Base-by-base conservation (phyloP, 2,113 vertebrate species). In the Noturus placidus region DNA sequence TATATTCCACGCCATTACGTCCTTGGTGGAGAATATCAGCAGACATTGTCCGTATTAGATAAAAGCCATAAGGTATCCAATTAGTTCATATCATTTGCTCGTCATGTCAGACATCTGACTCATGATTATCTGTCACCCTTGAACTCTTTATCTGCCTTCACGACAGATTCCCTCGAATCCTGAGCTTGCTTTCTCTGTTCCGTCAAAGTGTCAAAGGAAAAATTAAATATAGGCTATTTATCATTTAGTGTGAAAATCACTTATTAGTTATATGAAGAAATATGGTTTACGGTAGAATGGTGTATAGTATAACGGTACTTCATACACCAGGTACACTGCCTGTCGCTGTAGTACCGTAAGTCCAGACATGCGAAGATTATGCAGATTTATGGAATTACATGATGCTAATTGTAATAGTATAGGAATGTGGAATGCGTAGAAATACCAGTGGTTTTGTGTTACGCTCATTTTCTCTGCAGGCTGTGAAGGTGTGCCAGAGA, bases 401-500 rank as follows among this genome's bases (percentile, higher is more conserved):
- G 14, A n/a, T 54, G 15, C 50, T 78, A 78, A 30, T 15, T 78
- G 15, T 27, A 54, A 11, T 42, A 74, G 17, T 70, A 27, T 2
- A 50, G 20, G 25, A 30, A n/a, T 8, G 1, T 19, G 2, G 14
- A 79, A 54, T 19, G 76, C 30, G 50, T 30, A 30, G 76, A 19
- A 79, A 79, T 30, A 19, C n/a, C 50, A 56, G 27, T 72, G 63
- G 27, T 46, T 52, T 30, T 70, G 42, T 70, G 65, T 85, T 30
- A 42, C 30, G 4, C 25, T 56, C 2, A 56, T 81, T 82, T 76
- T 83, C 52, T 81, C 15, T 79, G 90, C 89, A 89, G 87, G 72
- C 88, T 87, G 89, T 90, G 85, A 89, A 94, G 95, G 95, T 93
- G 94, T 95, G 95, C 93, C 95, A 93, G 92, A 92, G 91, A 92